phyloP scores from a whole-genome alignment of 1,140 invertebrate species.

The Lycorma delicatula region DNA sequence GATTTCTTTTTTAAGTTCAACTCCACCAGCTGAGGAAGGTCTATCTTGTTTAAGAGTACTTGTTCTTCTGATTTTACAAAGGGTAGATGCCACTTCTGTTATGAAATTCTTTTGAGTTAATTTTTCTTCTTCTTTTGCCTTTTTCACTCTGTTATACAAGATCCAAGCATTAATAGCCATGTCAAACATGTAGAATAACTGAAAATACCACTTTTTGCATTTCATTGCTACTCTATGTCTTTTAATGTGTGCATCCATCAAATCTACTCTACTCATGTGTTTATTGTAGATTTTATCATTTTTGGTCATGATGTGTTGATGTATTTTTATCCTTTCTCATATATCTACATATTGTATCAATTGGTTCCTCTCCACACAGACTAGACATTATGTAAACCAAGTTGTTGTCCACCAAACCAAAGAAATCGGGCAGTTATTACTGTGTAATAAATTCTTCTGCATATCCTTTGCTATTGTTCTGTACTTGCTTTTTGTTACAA shows the following conservation, averaged over 20 bases:
- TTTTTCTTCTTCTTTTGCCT: slow-evolving; percentile 13
- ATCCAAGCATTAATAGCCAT: slow-evolving; percentile 32
- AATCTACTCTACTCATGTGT: slow-evolving; percentile 34
- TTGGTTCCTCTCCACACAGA: no score
- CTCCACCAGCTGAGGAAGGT: neutral
- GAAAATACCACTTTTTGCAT: slow-evolving; percentile 32
- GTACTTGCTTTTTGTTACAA: no score
- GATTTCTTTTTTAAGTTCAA: slow-evolving; percentile 9
- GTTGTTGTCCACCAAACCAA: no score
- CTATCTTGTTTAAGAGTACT: slow-evolving; percentile 8
- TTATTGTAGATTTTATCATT: slow-evolving; percentile 29
- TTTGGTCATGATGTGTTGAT: slow-evolving; percentile 23
- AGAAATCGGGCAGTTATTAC: no score
- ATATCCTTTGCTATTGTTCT: no score
- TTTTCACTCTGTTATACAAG: slow-evolving; percentile 26
- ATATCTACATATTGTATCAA: neutral
- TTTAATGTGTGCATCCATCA: slow-evolving; percentile 34
- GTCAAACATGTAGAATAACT: slow-evolving; percentile 32
- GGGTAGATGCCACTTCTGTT: slow-evolving; percentile 16
- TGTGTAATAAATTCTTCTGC: no score
- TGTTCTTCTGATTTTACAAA: slow-evolving; percentile 17
- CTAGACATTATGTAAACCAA: no score
- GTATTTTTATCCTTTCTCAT: neutral
- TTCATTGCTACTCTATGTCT: slow-evolving; percentile 34
- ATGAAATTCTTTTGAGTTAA: neutral